These are phyloP conservation scores for Flexamia atlantica DNA, from an alignment of 2,888 invertebrate species.

Conservation along the genomic window DNA sequence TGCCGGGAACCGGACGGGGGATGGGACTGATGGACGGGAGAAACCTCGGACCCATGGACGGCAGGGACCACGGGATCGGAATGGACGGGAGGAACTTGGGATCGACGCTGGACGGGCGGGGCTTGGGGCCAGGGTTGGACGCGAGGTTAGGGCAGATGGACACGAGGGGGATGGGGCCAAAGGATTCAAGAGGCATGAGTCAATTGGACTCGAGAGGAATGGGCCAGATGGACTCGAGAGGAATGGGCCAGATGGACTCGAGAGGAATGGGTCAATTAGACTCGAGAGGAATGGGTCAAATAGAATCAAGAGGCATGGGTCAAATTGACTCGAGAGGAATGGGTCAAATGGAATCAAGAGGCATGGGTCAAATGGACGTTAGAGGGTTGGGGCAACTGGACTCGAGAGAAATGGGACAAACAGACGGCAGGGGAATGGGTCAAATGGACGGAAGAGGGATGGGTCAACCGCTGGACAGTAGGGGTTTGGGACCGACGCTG, in stretches of 20 bases:
- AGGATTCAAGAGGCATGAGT: neutral
- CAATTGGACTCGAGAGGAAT: slow-evolving; percentile 14
- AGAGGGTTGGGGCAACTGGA: neutral
- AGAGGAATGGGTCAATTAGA: slow-evolving; percentile 5
- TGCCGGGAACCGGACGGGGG: slow-evolving; percentile 56
- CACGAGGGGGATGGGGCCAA: neutral
- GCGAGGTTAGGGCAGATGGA: slow-evolving; percentile 11
- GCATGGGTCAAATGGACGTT: slow-evolving; percentile 22
- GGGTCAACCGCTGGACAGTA: neutral
- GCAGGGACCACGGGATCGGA: neutral
- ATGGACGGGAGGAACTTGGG: slow-evolving; percentile 22
- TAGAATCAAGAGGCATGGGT: neutral
- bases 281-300: neutral
- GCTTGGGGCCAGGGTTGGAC: neutral
- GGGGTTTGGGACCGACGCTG: neutral
- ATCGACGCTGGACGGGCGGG: neutral
- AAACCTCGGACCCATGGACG: slow-evolving; percentile 35
- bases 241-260: neutral
- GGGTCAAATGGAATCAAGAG: neutral
- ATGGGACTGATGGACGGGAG: slow-evolving; percentile 26
- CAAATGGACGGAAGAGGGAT: slow-evolving; percentile 1
- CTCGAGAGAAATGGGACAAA: slow-evolving; percentile 10
- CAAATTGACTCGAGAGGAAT: neutral
- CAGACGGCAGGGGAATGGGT: slow-evolving; percentile 20
- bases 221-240: neutral